Base-by-base conservation (phyloP, 2,888 invertebrate species). In the Pyrgus malvae region DNA sequence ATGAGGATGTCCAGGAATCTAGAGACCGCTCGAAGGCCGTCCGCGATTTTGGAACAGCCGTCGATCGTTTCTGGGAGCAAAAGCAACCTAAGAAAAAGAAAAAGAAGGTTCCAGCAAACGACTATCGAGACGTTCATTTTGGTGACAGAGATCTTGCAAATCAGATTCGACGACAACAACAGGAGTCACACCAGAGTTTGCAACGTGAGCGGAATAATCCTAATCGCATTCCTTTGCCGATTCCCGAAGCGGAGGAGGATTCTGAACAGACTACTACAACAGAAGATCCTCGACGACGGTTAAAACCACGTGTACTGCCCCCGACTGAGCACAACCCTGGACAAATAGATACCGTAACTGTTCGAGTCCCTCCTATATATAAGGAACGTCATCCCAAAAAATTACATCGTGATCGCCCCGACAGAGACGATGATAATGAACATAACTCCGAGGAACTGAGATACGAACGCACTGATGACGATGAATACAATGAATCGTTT, bases 311-410 rank as follows among this genome's bases (percentile, higher is more conserved):
- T 16, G 83, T 90, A 3, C 66, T 90, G 17, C 91, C 91, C 1
- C 91, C 90, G 2, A 90, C 90, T 0, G 90, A 91, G 57, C 86
- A 90, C 17, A 83, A 90, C 50, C 91, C 90, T 0, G 82, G 82
- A 14, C 83, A 90, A 63, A 91, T 91, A 21, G 91, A 91, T 59
- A 91, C 90, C 1, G 84, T 91, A 3, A 90, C 91, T 0, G 91
- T 91, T 12, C 76, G 90, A 35, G 90, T 91, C 40, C 91, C 91
- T 1, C 90, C 91, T 0, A 90, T 90, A 49, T 88, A 90, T 64
- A 78, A 70, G 56, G 89, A 84, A 57, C 87, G 83, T 57, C 79
- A 78, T 3, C 91, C 91, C 8, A 83, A 78, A 44, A 90, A 90
- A 62, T 68, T 87, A 9, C 82, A 90, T 55, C 80, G 89, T 1